A percentile compares a stretch with the other conserved stretches of the same genome.
These are phyloP conservation scores for Diarsia brunnea DNA, from an alignment of 2,888 invertebrate species.

Conservation along the genomic window DNA sequence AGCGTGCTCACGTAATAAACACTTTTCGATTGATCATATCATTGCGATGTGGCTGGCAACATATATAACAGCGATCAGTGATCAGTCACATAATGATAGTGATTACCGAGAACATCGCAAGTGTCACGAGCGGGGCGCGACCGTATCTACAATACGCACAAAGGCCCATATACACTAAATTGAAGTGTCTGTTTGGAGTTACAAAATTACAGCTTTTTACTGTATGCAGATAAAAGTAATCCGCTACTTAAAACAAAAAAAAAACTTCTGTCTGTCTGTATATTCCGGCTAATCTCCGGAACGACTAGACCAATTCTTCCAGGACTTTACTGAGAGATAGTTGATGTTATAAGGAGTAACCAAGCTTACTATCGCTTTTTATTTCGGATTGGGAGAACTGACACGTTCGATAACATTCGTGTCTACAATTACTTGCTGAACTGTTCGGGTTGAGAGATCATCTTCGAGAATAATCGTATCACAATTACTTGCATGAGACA, in stretches of 20 bases:
- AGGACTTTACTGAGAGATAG: neutral
- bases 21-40: neutral
- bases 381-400: too few species aligned
- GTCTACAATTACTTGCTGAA: too few species aligned
- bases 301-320: neutral
- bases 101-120: neutral
- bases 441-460: too few species aligned
- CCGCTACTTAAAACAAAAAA: neutral
- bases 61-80: neutral
- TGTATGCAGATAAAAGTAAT: neutral
- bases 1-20: neutral
- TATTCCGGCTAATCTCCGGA: neutral
- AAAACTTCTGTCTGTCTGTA: neutral
- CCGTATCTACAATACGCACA: neutral
- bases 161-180: neutral
- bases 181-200: neutral
- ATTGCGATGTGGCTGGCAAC: too few species aligned
- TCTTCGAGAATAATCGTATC: too few species aligned
- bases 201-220: neutral
- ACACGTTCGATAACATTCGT: too few species aligned
- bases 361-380: neutral
- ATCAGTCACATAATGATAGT: constrained; percentile 9
- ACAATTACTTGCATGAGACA: too few species aligned
- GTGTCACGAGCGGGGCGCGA: constrained; percentile 1
- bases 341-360: neutral